A percentile compares a stretch with the other conserved stretches of the same genome.
phyloP scores from a whole-genome alignment of 2,113 vertebrate genomes.

The Dasyurus viverrinus region DNA sequence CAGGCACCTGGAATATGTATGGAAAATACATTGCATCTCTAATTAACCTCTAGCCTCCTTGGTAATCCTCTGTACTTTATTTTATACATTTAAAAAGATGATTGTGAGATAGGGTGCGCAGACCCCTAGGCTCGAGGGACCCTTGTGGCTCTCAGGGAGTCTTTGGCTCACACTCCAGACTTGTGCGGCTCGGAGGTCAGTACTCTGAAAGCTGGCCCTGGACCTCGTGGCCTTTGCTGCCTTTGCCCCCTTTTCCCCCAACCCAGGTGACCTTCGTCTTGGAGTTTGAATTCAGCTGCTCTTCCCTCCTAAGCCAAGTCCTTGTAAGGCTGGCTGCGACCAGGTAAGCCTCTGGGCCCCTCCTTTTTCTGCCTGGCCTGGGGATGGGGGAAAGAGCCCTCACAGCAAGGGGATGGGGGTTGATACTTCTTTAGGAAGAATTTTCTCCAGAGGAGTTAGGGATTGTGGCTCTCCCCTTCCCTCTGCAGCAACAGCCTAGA shows the following conservation, averaged over 20 bases:
- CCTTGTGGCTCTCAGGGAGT: background rate
- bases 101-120: background rate
- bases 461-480: background rate
- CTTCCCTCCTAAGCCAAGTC: conserved; percentile 86
- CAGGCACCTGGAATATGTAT: too few species aligned
- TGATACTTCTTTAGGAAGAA: background rate
- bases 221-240: background rate
- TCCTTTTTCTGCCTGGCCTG: background rate
- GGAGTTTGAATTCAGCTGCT: conserved; percentile 96
- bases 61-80: too few species aligned
- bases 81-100: background rate
- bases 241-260: background rate
- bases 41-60: too few species aligned
- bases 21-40: too few species aligned
- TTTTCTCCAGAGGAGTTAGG: too few species aligned
- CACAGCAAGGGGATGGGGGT: background rate
- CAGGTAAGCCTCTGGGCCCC: conserved; percentile 83
- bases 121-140: background rate
- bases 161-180: background rate
- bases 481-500: conserved; percentile 90
- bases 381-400: background rate
- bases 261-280: conserved; percentile 91
- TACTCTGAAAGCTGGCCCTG: background rate
- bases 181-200: background rate
- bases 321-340: conserved; percentile 86